phyloP scores from a whole-genome alignment of 1,140 invertebrate genomes.

The Drosophila cardini region DNA sequence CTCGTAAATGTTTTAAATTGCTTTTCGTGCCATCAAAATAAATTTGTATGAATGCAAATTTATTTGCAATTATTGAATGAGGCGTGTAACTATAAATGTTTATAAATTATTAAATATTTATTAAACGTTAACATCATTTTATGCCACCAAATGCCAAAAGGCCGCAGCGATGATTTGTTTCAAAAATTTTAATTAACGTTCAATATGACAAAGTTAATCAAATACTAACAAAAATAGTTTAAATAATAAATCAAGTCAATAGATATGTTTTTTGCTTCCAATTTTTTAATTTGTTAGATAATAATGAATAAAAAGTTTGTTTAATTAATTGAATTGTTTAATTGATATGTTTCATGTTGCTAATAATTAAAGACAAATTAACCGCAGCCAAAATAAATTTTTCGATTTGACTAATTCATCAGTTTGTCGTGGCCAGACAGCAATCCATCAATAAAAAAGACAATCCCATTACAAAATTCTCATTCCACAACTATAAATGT shows the following conservation, averaged over 20 bases:
- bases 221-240: too few relatives aligned
- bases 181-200: too few relatives aligned
- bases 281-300: too few relatives aligned
- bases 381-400: constrained; percentile 5
- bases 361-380: constrained; percentile 31
- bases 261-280: too few relatives aligned
- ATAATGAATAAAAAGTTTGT: constrained; percentile 7
- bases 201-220: too few relatives aligned
- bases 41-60: not conserved
- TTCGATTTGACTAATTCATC: constrained; percentile 23
- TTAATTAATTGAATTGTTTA: constrained; percentile 8
- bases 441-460: constrained; percentile 17
- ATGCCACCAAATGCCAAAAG: too few relatives aligned
- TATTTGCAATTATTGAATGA: too few relatives aligned
- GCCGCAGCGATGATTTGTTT: too few relatives aligned
- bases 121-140: too few relatives aligned
- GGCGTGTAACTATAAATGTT: too few relatives aligned
- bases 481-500: not conserved
- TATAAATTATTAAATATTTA: too few relatives aligned
- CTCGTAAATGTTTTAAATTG: constrained; percentile 19
- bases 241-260: too few relatives aligned
- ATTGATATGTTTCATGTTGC: constrained; percentile 10
- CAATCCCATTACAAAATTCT: constrained; percentile 5
- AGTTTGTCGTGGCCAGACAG: constrained; percentile 6
- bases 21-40: constrained; percentile 21